phyloP scores from a whole-genome alignment of 2,797 vertebrate genomes.

The Mormyrops attenuatus region DNA sequence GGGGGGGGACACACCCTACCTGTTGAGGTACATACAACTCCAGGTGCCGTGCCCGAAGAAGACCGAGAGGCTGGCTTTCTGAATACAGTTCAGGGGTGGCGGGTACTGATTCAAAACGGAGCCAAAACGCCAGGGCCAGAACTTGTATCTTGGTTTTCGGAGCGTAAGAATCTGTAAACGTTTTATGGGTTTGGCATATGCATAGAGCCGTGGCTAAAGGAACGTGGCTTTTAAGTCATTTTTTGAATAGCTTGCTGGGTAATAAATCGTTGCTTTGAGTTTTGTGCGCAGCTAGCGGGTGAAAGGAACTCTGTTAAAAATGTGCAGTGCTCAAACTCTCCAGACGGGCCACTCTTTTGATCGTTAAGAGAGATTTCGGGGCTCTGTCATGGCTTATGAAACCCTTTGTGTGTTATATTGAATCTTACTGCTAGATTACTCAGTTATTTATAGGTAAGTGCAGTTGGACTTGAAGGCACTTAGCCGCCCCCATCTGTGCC shows the following conservation, averaged over 20 bases:
- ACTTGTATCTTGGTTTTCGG: slow-evolving; percentile 26
- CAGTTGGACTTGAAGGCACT: background rate
- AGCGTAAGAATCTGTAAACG: slow-evolving; percentile 35
- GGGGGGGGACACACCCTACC: background rate
- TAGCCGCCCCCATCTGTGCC: background rate
- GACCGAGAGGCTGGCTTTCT: background rate
- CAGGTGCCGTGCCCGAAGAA: background rate
- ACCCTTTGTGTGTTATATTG: slow-evolving; percentile 17
- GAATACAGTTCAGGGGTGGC: background rate
- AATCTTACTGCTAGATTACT: slow-evolving; percentile 18
- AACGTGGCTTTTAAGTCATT: slow-evolving; percentile 33
- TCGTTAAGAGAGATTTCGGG: slow-evolving; percentile 18
- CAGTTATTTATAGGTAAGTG: slow-evolving; percentile 4
- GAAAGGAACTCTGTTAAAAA: slow-evolving; percentile 32
- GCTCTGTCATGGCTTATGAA: slow-evolving; percentile 15
- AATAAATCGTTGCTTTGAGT: slow-evolving; percentile 27
- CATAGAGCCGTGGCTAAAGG: slow-evolving; percentile 22
- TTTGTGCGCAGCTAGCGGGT: slow-evolving; percentile 23
- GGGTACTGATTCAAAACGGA: background rate
- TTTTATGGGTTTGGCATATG: slow-evolving; percentile 40
- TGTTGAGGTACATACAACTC: background rate
- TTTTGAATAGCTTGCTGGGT: slow-evolving; percentile 25
- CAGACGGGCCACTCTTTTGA: slow-evolving; percentile 13
- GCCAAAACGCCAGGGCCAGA: slow-evolving; percentile 1
- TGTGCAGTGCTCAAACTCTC: slow-evolving; percentile 3